phyloP scores from a whole-genome alignment of 2,888 invertebrate genomes.

The Stenurella melanura region DNA sequence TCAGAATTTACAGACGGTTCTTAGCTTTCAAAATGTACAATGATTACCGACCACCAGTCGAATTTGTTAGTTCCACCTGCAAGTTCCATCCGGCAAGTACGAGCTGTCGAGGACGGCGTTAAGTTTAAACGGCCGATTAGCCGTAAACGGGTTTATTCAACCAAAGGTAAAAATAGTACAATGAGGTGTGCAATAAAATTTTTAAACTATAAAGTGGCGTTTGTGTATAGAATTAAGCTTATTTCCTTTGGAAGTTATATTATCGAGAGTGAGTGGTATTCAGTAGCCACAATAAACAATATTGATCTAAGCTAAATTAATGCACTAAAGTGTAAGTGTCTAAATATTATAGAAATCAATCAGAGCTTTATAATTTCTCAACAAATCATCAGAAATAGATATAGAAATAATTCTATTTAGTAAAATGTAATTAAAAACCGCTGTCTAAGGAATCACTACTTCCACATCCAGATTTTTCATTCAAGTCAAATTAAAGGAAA shows the following conservation, averaged over 20 bases:
- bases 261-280: neutral
- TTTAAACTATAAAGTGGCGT: constrained; percentile 31
- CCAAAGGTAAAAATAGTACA: constrained; percentile 49
- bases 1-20: too few relatives aligned
- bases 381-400: too few relatives aligned
- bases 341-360: too few relatives aligned
- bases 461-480: too few relatives aligned
- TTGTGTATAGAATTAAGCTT: constrained; percentile 30
- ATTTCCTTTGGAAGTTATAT: neutral
- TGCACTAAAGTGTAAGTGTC: too few relatives aligned
- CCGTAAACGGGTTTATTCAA: constrained; percentile 49
- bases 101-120: constrained; percentile 35
- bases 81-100: constrained; percentile 26
- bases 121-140: constrained; percentile 40
- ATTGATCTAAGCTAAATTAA: neutral
- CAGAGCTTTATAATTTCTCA: too few relatives aligned
- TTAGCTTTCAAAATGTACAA: neutral
- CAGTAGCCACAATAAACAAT: neutral
- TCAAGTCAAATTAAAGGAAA: too few relatives aligned
- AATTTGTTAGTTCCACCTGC: constrained; percentile 31
- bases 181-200: constrained; percentile 34
- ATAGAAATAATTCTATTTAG: too few relatives aligned
- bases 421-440: too few relatives aligned
- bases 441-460: too few relatives aligned
- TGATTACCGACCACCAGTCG: constrained; percentile 19